Evolutionary conservation across 2,113 vertebrate species (phyloP).

Genomic region (Ameiurus melas): DNA sequence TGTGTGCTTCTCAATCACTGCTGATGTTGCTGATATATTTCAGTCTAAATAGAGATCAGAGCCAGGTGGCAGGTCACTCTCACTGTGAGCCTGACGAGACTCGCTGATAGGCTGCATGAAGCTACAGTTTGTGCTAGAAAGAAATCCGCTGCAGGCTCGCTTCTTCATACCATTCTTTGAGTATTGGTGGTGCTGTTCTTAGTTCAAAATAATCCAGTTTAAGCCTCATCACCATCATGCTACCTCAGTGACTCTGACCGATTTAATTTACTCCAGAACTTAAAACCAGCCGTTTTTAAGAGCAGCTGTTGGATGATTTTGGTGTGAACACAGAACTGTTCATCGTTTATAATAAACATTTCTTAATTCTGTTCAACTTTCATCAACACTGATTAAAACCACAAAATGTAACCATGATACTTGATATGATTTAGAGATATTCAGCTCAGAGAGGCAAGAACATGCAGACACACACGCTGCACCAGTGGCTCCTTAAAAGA

Average conservation of each 20-base stretch:
- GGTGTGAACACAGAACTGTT: neutral
- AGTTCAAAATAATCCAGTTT: neutral
- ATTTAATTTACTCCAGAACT: neutral
- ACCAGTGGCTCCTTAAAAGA: neutral
- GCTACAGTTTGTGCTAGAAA: neutral
- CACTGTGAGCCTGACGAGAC: neutral
- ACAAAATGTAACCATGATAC: neutral
- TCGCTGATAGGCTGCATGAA: neutral
- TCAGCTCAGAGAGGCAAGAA: neutral
- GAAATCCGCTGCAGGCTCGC: neutral
- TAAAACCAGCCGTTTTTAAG: neutral
- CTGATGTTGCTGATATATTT: neutral
- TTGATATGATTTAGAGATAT: neutral
- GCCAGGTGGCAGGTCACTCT: neutral
- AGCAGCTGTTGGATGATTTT: neutral
- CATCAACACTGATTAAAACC: neutral
- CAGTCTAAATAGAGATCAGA: neutral
- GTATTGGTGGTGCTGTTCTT: neutral
- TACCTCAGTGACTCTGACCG: neutral
- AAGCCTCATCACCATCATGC: neutral
- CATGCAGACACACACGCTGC: neutral
- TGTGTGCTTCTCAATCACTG: neutral
- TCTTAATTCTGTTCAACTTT: neutral
- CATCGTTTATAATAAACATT: neutral
- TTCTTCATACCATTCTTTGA: neutral